Evolutionary conservation across 2,888 invertebrate genomes (phyloP).

Genomic region (Dynastes tityus): DNA sequence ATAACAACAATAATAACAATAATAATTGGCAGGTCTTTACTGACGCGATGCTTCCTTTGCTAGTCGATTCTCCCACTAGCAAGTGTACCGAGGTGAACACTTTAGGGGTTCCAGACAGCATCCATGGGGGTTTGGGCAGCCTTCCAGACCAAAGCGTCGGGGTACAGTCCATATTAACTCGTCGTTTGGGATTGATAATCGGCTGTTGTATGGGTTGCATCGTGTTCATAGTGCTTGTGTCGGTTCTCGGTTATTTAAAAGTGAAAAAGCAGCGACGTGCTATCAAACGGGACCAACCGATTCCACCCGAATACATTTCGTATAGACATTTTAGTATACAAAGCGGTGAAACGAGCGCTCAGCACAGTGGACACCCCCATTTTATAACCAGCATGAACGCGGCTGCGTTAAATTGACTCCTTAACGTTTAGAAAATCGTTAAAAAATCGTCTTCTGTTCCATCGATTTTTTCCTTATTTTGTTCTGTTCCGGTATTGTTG

Average conservation of each 20-base stretch:
- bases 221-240: constrained; percentile 87
- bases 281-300: constrained; percentile 81
- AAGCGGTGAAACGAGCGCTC: constrained; percentile 74
- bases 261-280: constrained; percentile 86
- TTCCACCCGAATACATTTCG: constrained; percentile 87
- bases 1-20: constrained; percentile 69
- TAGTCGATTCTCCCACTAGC: constrained; percentile 82
- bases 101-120: constrained; percentile 80
- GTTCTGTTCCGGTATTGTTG: neutral
- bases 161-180: constrained; percentile 83
- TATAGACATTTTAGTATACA: constrained; percentile 83
- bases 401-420: constrained; percentile 63
- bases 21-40: constrained; percentile 72
- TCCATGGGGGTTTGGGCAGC: constrained; percentile 73
- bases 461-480: neutral
- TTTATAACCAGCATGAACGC: constrained; percentile 69
- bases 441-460: too few species aligned
- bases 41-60: constrained; percentile 73
- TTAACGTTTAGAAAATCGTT: neutral
- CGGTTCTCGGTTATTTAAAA: constrained; percentile 89
- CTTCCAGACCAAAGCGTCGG: constrained; percentile 69
- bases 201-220: constrained; percentile 90
- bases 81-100: constrained; percentile 86
- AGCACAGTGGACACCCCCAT: constrained; percentile 67
- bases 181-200: constrained; percentile 87